Base-by-base conservation (phyloP, 2,797 vertebrate species). In the Bovichtus diacanthus region DNA sequence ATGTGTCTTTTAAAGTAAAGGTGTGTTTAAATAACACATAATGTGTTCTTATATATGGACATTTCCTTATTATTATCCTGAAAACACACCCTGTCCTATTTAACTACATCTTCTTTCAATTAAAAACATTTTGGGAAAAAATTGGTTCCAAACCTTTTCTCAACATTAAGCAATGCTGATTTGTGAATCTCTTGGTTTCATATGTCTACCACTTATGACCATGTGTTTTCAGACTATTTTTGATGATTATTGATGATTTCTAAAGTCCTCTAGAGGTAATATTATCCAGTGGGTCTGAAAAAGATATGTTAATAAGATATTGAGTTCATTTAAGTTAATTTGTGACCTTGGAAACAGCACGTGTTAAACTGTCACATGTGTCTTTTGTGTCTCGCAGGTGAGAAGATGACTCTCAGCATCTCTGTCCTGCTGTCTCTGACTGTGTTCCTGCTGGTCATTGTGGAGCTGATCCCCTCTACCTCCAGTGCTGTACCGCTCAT, bases 321-420 rank as follows among this genome's bases (percentile, higher is more conserved):
- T n/a, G 41, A 16, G 0, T 74, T 64, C 11, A 10, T 18, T 58
- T 15, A 9, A 23, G 3, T 38, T 55, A 0, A 39, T 38, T 29
- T 47, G 27, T 53, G 44, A 53, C 9, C 15, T 50, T 54, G 23
- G 13, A 51, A 59, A 51, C 4, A 12, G n/a, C 25, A 31, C 2
- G 9, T 38, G 7, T 0, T 39, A 51, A 34, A 56, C 7, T 27
- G 13, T 51, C 44, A 53, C 55, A 59, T 3, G n/a, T n/a, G n/a
- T n/a, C 21, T 46, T 1, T 44, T 70, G 38, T 82, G 51, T 78
- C 53, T 47, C 29, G 18, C 70, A 99, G 97, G 97, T 79, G 98
- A 99, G 91, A 99, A 99, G 94, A 99, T 99, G 96, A 99, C 97
- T 2, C 95, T 99, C 70, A 98, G 97, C 82, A 98, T 99, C 88